A percentile compares a stretch with the other conserved stretches of the same genome.
Conservation (phyloP, 2,113 vertebrate species). For the Seriola dumerili region DNA sequence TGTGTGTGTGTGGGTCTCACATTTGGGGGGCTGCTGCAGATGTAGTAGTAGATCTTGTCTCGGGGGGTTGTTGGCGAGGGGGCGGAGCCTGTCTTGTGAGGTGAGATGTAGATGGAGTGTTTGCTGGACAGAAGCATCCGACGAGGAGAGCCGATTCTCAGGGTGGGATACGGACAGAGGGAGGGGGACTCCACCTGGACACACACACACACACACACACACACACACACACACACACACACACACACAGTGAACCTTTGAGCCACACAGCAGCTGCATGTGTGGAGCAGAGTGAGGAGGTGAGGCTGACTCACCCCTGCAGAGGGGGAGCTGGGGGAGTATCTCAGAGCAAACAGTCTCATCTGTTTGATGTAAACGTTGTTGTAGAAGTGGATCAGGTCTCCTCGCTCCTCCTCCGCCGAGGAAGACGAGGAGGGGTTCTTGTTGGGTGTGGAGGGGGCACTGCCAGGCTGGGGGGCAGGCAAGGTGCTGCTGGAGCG, state of each 20-base stretch:
- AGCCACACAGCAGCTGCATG: too few relatives aligned
- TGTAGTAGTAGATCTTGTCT: slow-evolving; percentile 94
- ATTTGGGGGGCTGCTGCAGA: slow-evolving; percentile 93
- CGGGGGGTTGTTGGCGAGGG: slow-evolving; percentile 86
- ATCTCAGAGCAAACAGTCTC: slow-evolving; percentile 89
- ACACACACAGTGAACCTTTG: neutral
- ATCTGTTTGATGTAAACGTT: slow-evolving; percentile 90
- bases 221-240: neutral
- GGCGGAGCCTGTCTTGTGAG: slow-evolving; percentile 86
- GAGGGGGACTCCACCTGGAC: slow-evolving; percentile 87
- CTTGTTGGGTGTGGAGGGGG: slow-evolving; percentile 87
- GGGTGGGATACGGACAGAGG: slow-evolving; percentile 90
- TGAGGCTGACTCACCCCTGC: slow-evolving; percentile 61
- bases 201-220: slow-evolving; percentile 1
- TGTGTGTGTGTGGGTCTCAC: slow-evolving; percentile 78
- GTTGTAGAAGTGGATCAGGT: slow-evolving; percentile 95
- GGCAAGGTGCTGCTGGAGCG: slow-evolving; percentile 92
- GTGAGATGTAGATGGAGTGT: slow-evolving; percentile 92
- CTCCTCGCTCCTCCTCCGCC: slow-evolving; percentile 89
- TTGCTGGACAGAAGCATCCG: slow-evolving; percentile 92
- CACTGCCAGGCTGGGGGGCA: slow-evolving; percentile 87
- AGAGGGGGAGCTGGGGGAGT: slow-evolving; percentile 79
- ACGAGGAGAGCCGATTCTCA: slow-evolving; percentile 89
- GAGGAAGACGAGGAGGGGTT: slow-evolving; percentile 69
- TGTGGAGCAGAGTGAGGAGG: too few relatives aligned